A percentile compares a stretch with the other conserved stretches of the same genome.
Evolutionary conservation across 2,797 vertebrate species (phyloP).

Genomic region (Urosaurus nigricauda): DNA sequence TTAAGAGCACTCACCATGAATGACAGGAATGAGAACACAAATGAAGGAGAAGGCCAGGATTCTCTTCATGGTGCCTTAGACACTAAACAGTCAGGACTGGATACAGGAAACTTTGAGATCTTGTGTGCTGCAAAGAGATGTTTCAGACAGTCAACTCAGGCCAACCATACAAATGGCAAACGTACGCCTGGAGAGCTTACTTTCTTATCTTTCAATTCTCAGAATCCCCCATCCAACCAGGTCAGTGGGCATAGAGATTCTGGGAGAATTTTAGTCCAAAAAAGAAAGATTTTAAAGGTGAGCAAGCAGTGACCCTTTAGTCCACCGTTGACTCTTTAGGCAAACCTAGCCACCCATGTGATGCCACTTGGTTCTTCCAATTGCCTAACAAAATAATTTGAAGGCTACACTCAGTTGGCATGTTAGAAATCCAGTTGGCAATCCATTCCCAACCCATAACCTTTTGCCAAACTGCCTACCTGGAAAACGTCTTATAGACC

Average conservation of each 20-base stretch:
- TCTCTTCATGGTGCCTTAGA: conserved; percentile 2
- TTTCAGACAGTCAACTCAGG: not conserved
- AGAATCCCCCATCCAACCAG: too few relatives aligned
- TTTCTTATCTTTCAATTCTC: too few relatives aligned
- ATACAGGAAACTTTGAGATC: not conserved
- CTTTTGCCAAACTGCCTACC: not conserved
- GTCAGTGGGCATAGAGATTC: too few relatives aligned
- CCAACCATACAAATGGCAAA: not conserved
- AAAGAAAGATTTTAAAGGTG: too few relatives aligned
- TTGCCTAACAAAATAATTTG: not conserved
- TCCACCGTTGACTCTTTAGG: too few relatives aligned
- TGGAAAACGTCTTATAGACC: not conserved
- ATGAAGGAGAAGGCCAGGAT: not conserved
- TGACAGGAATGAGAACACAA: not conserved
- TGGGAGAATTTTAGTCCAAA: too few relatives aligned
- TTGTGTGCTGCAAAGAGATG: not conserved
- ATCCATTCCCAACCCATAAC: not conserved
- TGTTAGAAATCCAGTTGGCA: not conserved
- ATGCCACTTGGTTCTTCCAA: not conserved
- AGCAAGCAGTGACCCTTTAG: too few relatives aligned
- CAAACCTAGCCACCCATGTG: too few relatives aligned
- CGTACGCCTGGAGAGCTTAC: not conserved
- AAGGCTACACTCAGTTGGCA: not conserved
- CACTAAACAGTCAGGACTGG: not conserved
- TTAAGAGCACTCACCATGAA: conserved; percentile 19